Conservation (phyloP, 2,888 invertebrate genomes). For the Brenthis ino region DNA sequence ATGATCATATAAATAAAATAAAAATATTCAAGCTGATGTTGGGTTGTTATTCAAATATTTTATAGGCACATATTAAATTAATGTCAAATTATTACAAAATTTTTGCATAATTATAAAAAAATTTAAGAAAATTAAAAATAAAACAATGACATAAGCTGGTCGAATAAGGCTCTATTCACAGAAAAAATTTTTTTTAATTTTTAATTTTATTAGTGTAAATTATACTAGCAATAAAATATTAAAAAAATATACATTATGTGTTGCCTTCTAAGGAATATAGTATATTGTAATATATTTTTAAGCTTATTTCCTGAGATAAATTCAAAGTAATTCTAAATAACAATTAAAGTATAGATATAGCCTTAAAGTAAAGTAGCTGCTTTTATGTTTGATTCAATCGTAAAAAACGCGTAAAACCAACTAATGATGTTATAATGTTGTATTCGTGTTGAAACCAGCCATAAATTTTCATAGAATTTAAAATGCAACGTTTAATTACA, state of each 20-base stretch:
- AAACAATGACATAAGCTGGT: slow-evolving; percentile 9
- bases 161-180: slow-evolving; percentile 1
- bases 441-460: slow-evolving; percentile 24
- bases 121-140: slow-evolving; percentile 3
- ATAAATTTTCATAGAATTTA: slow-evolving; percentile 26
- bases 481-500: slow-evolving; percentile 20
- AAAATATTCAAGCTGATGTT: slow-evolving; percentile 9
- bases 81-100: slow-evolving; percentile 11
- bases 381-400: slow-evolving; percentile 38
- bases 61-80: not conserved
- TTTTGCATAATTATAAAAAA: slow-evolving; percentile 4
- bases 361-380: slow-evolving; percentile 31
- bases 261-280: too few species aligned
- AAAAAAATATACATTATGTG: not conserved
- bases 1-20: too few species aligned
- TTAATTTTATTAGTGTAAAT: too few species aligned
- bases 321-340: slow-evolving; percentile 1
- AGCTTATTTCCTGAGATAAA: not conserved
- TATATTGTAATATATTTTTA: not conserved
- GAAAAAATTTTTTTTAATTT: not conserved
- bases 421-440: slow-evolving; percentile 44
- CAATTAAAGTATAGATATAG: slow-evolving; percentile 7
- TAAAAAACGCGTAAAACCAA: slow-evolving; percentile 42
- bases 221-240: too few species aligned
- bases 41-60: slow-evolving; percentile 5